A percentile compares a stretch with the other conserved stretches of the same genome.
These are phyloP conservation scores for Crepidodera aurea DNA, from an alignment of 2,888 invertebrate species.

Conservation along the genomic window DNA sequence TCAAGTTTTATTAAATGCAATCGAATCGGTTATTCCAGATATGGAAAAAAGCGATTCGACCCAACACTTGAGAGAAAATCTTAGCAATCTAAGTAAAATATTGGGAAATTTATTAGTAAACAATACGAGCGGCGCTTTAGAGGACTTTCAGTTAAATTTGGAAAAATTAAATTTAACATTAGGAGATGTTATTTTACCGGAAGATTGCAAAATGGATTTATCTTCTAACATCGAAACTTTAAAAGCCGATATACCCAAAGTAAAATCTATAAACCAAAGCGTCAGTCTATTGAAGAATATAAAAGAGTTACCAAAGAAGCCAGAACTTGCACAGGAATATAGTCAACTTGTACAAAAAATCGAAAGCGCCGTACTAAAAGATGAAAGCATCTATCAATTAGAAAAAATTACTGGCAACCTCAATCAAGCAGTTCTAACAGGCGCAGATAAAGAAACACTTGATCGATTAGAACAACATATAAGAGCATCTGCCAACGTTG, in stretches of 20 bases:
- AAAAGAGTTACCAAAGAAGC: background rate
- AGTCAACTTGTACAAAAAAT: background rate
- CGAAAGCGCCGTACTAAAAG: background rate
- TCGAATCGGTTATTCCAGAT: conserved; percentile 2
- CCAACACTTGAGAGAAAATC: conserved; percentile 6
- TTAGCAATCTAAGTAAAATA: conserved; percentile 8
- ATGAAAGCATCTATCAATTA: background rate
- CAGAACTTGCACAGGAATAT: background rate
- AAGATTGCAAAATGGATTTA: conserved; percentile 12
- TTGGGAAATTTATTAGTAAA: conserved; percentile 4
- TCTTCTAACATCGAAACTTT: conserved; percentile 10
- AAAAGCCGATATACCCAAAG: conserved; percentile 17
- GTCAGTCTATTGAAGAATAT: background rate
- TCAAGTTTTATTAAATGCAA: background rate
- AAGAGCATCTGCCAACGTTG: background rate
- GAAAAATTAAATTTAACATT: conserved; percentile 19
- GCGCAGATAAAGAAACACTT: background rate
- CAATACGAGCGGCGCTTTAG: background rate
- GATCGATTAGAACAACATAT: conserved; percentile 3
- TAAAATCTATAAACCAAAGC: conserved; percentile 11
- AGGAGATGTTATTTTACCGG: background rate
- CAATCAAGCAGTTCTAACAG: background rate
- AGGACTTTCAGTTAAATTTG: conserved; percentile 14
- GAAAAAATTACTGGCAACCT: background rate
- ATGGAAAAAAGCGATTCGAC: conserved; percentile 11